Evolutionary conservation across 2,888 invertebrate genomes (phyloP).

Genomic region (Gymnoscelis rufifasciata): DNA sequence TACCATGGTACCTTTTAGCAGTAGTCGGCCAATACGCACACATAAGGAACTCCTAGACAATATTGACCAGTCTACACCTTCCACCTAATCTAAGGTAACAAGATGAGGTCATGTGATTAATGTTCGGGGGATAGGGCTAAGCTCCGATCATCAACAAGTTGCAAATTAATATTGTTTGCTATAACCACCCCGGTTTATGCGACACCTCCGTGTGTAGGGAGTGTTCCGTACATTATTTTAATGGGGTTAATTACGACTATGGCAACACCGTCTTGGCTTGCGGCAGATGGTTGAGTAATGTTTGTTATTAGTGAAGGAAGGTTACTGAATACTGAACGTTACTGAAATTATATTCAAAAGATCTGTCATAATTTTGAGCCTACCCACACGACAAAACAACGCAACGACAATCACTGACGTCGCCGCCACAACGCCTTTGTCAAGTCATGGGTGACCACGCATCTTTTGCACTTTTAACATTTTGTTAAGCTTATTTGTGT

Average conservation of each 20-base stretch:
- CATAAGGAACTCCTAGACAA: too few species aligned
- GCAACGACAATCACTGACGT: too few species aligned
- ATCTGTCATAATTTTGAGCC: too few species aligned
- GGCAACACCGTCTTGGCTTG: constrained; percentile 2
- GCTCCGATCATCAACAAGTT: constrained; percentile 75
- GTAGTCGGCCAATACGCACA: too few species aligned
- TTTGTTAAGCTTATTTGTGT: too few species aligned
- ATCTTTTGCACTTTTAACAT: too few species aligned
- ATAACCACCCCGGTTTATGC: constrained; percentile 42
- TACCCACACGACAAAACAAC: too few species aligned
- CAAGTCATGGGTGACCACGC: too few species aligned
- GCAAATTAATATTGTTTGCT: constrained; percentile 70
- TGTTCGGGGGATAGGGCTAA: constrained; percentile 61
- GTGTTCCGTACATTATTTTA: constrained; percentile 25
- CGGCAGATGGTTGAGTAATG: neutral
- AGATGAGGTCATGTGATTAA: constrained; percentile 74
- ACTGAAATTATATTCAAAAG: too few species aligned
- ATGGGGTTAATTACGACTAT: constrained; percentile 21
- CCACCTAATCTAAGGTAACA: constrained; percentile 35
- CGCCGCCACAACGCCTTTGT: too few species aligned
- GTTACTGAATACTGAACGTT: neutral
- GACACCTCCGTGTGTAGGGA: constrained; percentile 37
- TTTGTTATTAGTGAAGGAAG: neutral
- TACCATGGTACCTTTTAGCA: too few species aligned
- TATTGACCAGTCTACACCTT: constrained; percentile 14